phyloP scores from a whole-genome alignment of 2,888 invertebrate genomes.

The Drosophila gaucha region DNA sequence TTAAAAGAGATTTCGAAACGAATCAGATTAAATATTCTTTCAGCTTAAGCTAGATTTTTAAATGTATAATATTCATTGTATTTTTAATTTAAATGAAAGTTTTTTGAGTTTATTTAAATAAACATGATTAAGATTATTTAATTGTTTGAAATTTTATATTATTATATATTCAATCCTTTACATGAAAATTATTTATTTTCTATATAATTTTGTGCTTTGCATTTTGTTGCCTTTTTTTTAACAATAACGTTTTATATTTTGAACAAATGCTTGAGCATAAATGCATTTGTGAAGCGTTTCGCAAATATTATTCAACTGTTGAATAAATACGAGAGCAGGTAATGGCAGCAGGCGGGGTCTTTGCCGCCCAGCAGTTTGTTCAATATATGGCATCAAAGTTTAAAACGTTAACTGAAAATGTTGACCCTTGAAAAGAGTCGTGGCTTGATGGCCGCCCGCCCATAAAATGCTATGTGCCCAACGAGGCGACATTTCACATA shows the following conservation, averaged over 20 bases:
- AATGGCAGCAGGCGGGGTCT: background rate
- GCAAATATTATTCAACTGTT: conserved; percentile 71
- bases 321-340: conserved; percentile 56
- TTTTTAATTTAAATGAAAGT: no score
- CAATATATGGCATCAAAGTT: conserved; percentile 73
- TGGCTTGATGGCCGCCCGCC: conserved; percentile 16
- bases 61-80: no score
- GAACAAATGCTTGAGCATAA: conserved; percentile 28
- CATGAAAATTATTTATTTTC: no score
- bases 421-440: conserved; percentile 27
- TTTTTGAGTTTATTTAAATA: no score
- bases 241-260: conserved; percentile 14
- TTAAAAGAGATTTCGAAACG: background rate
- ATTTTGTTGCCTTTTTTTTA: background rate
- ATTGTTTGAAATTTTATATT: no score
- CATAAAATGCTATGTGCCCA: conserved; percentile 7
- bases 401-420: conserved; percentile 49
- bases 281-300: conserved; percentile 65
- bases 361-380: conserved; percentile 42
- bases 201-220: no score
- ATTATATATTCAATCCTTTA: no score
- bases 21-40: background rate
- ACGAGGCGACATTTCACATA: conserved; percentile 18
- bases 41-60: no score
- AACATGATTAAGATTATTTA: no score